Conservation (phyloP, 2,888 invertebrate genomes). For the Dryobotodes eremita region DNA sequence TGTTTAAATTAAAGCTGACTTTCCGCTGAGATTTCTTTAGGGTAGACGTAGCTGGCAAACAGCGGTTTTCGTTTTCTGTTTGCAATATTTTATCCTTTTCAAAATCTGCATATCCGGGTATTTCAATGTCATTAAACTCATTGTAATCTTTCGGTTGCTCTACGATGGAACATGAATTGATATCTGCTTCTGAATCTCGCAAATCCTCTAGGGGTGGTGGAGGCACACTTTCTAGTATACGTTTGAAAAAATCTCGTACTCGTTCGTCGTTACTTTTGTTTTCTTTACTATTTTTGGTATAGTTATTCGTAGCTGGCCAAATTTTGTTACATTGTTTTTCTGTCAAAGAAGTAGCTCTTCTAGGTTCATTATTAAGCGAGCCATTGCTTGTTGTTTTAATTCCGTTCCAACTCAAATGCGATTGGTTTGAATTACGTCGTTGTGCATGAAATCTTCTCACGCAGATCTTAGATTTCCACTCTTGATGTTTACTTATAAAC, state of each 20-base stretch:
- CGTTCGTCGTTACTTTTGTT: constrained; percentile 74
- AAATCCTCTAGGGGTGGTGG: constrained; percentile 82
- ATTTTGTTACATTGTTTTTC: constrained; percentile 59
- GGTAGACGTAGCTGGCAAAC: constrained; percentile 79
- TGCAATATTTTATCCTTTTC: constrained; percentile 76
- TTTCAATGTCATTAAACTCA: constrained; percentile 76
- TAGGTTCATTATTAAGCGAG: constrained; percentile 72
- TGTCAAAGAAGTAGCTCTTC: constrained; percentile 71
- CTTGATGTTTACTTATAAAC: constrained; percentile 81
- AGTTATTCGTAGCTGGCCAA: background rate
- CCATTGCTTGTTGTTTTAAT: constrained; percentile 69
- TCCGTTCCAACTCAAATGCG: constrained; percentile 70
- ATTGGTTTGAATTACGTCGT: constrained; percentile 73
- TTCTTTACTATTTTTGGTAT: constrained; percentile 33
- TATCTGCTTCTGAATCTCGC: constrained; percentile 42
- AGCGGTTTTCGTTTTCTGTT: constrained; percentile 64
- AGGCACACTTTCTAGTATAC: constrained; percentile 80
- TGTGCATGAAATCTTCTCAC: constrained; percentile 77
- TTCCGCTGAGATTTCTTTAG: constrained; percentile 77
- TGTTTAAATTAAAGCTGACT: constrained; percentile 77
- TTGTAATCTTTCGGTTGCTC: constrained; percentile 60
- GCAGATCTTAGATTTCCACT: constrained; percentile 84
- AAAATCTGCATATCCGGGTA: constrained; percentile 83
- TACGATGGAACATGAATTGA: constrained; percentile 62
- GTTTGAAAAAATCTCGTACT: constrained; percentile 80